Percentiles rank a stretch among this genome's conserved stretches.
phyloP scores from a whole-genome alignment of 2,888 invertebrate genomes.

The Syrista parreyssii region DNA sequence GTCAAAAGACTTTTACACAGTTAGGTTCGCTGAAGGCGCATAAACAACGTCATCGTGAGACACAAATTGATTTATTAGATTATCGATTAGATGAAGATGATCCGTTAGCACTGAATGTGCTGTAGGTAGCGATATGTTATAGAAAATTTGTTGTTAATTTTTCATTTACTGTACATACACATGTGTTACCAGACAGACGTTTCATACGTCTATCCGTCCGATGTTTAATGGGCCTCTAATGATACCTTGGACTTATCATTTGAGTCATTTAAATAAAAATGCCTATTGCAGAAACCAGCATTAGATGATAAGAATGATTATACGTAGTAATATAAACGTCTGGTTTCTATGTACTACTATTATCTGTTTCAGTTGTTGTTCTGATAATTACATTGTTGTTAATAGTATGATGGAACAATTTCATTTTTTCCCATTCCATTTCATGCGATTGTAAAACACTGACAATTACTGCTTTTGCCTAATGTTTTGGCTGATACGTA shows the following conservation, averaged over 20 bases:
- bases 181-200: not conserved
- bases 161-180: not conserved
- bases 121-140: not conserved
- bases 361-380: not conserved
- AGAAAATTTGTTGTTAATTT: not conserved
- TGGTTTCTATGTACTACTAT: not conserved
- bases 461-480: not conserved
- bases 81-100: constrained; percentile 48
- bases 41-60: constrained; percentile 44
- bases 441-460: not conserved
- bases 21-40: constrained; percentile 51
- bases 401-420: not conserved
- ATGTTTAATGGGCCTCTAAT: not conserved
- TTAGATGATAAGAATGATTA: not conserved
- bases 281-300: not conserved
- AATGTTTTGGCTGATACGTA: not conserved
- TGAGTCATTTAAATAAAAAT: not conserved
- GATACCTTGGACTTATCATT: not conserved
- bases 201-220: not conserved
- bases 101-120: not conserved
- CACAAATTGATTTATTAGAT: constrained; percentile 45
- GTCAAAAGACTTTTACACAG: constrained; percentile 53
- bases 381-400: not conserved
- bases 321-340: not conserved
- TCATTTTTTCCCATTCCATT: not conserved